Evolutionary conservation across 2,797 vertebrate species (phyloP).

Genomic region (Oophaga sylvatica): DNA sequence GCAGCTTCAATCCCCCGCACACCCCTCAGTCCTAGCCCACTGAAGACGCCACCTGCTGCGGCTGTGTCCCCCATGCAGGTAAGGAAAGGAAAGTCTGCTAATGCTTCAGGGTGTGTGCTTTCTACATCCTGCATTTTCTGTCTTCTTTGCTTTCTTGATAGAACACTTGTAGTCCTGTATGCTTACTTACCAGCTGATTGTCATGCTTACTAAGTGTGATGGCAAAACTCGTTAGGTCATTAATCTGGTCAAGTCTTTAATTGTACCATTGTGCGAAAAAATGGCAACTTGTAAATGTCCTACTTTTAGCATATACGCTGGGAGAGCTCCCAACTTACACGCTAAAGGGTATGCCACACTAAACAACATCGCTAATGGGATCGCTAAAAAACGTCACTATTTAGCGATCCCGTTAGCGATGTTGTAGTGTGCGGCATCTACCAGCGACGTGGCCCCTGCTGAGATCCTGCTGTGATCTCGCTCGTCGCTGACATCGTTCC

Average conservation of each 20-base stretch:
- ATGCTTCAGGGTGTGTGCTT: not conserved
- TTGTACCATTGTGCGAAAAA: too few relatives aligned
- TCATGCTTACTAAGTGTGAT: not conserved
- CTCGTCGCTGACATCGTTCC: too few relatives aligned
- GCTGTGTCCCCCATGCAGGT: constrained; percentile 96
- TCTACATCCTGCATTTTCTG: not conserved
- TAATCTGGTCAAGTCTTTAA: not conserved
- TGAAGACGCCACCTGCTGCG: constrained; percentile 95
- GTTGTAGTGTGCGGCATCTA: too few relatives aligned
- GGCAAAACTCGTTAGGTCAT: not conserved
- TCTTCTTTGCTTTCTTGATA: not conserved
- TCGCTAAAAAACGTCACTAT: too few relatives aligned
- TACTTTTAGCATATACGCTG: too few relatives aligned
- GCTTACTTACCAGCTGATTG: not conserved
- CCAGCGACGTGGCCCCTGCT: too few relatives aligned
- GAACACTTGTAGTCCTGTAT: not conserved
- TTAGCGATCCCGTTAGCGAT: too few relatives aligned
- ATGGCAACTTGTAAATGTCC: too few relatives aligned
- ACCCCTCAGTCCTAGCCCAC: constrained; percentile 92
- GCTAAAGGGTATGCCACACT: too few relatives aligned
- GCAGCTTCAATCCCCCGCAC: constrained; percentile 86
- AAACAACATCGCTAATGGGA: too few relatives aligned
- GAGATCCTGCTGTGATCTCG: too few relatives aligned
- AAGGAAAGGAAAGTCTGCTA: not conserved
- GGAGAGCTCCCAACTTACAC: too few relatives aligned